Percentiles rank a stretch among this genome's conserved stretches.
phyloP scores from a whole-genome alignment of 2,888 invertebrate species.

The Adelphocoris suturalis region DNA sequence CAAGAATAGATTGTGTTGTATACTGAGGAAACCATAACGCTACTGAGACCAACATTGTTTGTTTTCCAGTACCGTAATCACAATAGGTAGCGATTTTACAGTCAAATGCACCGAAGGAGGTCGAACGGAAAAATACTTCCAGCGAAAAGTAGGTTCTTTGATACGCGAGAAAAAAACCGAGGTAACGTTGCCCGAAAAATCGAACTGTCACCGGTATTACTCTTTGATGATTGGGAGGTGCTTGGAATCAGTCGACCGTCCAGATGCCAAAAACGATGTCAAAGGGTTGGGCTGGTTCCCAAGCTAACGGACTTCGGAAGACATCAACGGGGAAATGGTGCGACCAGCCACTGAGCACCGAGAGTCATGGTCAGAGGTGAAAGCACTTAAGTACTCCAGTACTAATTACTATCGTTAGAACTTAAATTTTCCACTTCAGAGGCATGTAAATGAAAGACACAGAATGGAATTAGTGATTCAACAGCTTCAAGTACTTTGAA shows the following conservation, averaged over 20 bases:
- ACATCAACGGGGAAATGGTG: not conserved
- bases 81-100: too few relatives aligned
- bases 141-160: not conserved
- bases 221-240: not conserved
- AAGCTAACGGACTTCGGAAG: not conserved
- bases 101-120: too few relatives aligned
- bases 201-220: not conserved
- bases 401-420: too few relatives aligned
- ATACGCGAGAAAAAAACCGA: not conserved
- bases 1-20: too few relatives aligned
- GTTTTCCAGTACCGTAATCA: too few relatives aligned
- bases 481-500: too few relatives aligned
- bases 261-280: constrained; percentile 14
- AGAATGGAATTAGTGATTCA: too few relatives aligned
- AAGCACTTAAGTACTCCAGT: not conserved
- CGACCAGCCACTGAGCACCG: not conserved
- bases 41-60: too few relatives aligned
- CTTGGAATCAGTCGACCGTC: constrained; percentile 2
- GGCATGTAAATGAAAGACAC: too few relatives aligned
- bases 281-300: not conserved
- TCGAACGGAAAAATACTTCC: too few relatives aligned
- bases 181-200: not conserved
- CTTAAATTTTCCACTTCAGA: too few relatives aligned
- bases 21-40: too few relatives aligned
- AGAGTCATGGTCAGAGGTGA: not conserved